phyloP scores from a whole-genome alignment of 2,797 vertebrate species.

The Xenopus petersii region DNA sequence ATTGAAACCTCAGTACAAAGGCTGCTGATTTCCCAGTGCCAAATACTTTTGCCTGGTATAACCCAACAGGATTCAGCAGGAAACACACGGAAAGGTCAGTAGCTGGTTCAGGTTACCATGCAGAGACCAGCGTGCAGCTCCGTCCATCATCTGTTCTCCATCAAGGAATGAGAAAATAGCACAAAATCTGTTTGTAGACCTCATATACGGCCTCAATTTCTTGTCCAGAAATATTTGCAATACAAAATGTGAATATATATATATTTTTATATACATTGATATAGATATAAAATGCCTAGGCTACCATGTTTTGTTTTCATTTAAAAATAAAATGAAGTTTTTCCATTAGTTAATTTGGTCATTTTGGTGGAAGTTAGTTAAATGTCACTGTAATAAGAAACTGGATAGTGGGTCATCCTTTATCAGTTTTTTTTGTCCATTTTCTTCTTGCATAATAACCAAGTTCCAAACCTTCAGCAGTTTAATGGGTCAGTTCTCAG shows the following conservation, averaged over 20 bases:
- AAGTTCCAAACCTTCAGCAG: constrained; percentile 16
- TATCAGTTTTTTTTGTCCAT: constrained; percentile 29
- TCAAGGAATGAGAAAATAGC: constrained; percentile 41
- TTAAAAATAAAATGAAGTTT: constrained; percentile 39
- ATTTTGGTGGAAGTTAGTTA: constrained; percentile 34
- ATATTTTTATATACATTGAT: constrained; percentile 44
- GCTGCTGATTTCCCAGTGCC: constrained; percentile 14
- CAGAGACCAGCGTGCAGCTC: constrained; percentile 6
- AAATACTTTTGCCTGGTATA: constrained; percentile 21
- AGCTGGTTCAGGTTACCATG: constrained; percentile 12
- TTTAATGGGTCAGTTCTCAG: constrained; percentile 52
- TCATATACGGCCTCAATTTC: constrained; percentile 30
- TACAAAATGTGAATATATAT: constrained; percentile 46
- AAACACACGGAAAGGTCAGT: constrained; percentile 25
- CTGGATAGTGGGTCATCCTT: constrained; percentile 48
- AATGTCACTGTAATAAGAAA: constrained; percentile 46
- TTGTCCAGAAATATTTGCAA: constrained; percentile 29
- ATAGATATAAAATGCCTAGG: constrained; percentile 39
- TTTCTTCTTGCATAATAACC: constrained; percentile 9
- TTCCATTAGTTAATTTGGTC: constrained; percentile 20
- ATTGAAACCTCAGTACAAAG: constrained; percentile 15
- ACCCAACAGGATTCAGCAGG: constrained; percentile 31
- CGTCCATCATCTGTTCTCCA: constrained; percentile 12
- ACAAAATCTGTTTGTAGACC: constrained; percentile 23
- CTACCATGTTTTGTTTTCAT: constrained; percentile 26